Base-by-base conservation (phyloP, 2,113 vertebrate species). In the Phaetusa simplex region DNA sequence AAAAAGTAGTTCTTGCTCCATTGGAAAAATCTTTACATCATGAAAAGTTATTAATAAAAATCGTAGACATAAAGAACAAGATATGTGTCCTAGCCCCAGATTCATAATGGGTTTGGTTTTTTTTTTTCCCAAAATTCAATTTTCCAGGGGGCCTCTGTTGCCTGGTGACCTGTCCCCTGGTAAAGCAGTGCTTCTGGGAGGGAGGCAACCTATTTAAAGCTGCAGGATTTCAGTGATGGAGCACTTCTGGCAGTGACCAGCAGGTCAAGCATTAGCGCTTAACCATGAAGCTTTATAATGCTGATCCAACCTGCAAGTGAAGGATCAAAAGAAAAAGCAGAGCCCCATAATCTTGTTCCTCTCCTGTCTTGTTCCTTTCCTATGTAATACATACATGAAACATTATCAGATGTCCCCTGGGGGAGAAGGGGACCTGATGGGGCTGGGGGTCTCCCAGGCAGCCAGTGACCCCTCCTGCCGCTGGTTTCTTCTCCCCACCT, bases 291-390 rank as follows among this genome's bases (percentile, higher is more conserved):
- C 27, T 50, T 38, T 8, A 20, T 12, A 29, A 58, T 40, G n/a
- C 62, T 36, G 26, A 61, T 34, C 47, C 47, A 43, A 18, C n/a
- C 47, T 38, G 22, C 67, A 58, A 30, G 16, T 29, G 50, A 45
- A 43, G 27, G 42, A 56, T 42, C 16, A 36, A 73, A 38, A 66
- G 29, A 47, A 55, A 73, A 73, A 19, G 21, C 5, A 42, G n/a
- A 42, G 26, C 19, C 20, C 40, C 50, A 32, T 0, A 1, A 36
- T 26, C 10, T 5, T 7, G 3, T 45, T 21, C 38, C 14, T 34
- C 9, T 34, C 29, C 38, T 53, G 34, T 16, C 53, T 45, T 82
- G 38, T 66, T 42, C 24, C 43, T 56, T 17, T 15, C 14, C 13
- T 34, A 6, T 10, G 13, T 23, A 34, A 52, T 45, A 29, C 23